Evolutionary conservation across 2,888 invertebrate genomes (phyloP).

Genomic region (Melieria picta): DNA sequence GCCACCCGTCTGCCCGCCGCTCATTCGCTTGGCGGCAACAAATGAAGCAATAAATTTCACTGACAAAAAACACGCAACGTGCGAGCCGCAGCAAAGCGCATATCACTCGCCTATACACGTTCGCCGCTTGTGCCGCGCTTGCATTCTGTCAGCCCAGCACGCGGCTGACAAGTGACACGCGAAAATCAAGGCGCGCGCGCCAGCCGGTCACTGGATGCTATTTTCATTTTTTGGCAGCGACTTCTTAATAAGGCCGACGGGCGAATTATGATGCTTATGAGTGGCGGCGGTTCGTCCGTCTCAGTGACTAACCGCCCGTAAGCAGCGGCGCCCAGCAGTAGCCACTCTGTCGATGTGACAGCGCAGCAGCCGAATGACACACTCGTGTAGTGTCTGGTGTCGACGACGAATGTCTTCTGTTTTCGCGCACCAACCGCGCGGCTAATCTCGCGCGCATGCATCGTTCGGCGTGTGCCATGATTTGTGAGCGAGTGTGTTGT

Average conservation of each 20-base stretch:
- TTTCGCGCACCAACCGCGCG: too few relatives aligned
- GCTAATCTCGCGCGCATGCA: too few relatives aligned
- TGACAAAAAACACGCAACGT: constrained; percentile 53
- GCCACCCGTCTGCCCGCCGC: not conserved
- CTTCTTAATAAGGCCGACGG: constrained; percentile 47
- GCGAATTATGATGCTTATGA: constrained; percentile 58
- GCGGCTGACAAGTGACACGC: constrained; percentile 62
- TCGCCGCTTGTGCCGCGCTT: too few relatives aligned
- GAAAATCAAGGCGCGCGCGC: constrained; percentile 31
- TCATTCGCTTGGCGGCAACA: constrained; percentile 39
- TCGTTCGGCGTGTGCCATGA: constrained; percentile 5
- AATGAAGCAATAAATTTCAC: constrained; percentile 60
- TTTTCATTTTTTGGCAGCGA: constrained; percentile 35
- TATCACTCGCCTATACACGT: constrained; percentile 55
- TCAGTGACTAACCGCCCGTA: not conserved
- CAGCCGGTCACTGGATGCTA: constrained; percentile 15
- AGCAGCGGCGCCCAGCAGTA: not conserved
- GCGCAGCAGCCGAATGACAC: constrained; percentile 26
- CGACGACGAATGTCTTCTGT: too few relatives aligned
- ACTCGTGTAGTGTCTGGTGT: not conserved
- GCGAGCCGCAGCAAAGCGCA: constrained; percentile 41
- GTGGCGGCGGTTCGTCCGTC: not conserved
- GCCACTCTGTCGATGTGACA: constrained; percentile 20
- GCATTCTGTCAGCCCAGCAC: constrained; percentile 55
- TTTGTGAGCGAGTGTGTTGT: constrained; percentile 10